phyloP scores from a whole-genome alignment of 2,113 vertebrate genomes.

The Xiphophorus maculatus region DNA sequence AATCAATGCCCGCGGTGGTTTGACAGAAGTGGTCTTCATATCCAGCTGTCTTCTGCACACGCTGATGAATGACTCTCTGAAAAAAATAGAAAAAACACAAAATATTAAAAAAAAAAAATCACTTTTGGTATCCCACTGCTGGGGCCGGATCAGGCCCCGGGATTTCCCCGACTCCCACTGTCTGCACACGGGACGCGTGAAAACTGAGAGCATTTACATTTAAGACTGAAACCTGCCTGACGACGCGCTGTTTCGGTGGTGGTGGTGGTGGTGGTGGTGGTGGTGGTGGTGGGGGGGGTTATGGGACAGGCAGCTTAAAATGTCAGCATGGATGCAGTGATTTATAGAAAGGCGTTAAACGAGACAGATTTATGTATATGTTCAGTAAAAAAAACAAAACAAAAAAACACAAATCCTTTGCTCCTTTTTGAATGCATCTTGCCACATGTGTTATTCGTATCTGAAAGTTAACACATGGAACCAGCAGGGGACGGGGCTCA shows the following conservation, averaged over 20 bases:
- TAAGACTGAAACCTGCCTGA: slow-evolving; percentile 16
- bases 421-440: slow-evolving; percentile 12
- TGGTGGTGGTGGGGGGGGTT: slow-evolving; percentile 2
- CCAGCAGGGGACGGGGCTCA: slow-evolving; percentile 54
- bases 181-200: slow-evolving; percentile 14
- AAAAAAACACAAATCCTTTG: background rate
- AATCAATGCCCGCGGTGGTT: slow-evolving; percentile 72
- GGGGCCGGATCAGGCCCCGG: slow-evolving; percentile 38
- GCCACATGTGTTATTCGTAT: slow-evolving; percentile 41
- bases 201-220: slow-evolving; percentile 37
- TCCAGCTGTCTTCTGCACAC: slow-evolving; percentile 72
- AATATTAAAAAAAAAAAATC: no score
- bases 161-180: slow-evolving; percentile 49
- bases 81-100: slow-evolving; percentile 30
- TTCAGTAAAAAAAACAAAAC: background rate
- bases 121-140: slow-evolving; percentile 55
- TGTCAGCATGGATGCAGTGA: background rate
- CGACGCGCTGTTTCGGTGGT: background rate
- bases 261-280: background rate
- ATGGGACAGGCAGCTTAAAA: background rate
- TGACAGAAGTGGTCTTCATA: slow-evolving; percentile 77
- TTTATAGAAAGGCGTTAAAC: background rate
- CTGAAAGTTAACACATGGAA: slow-evolving; percentile 53
- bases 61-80: slow-evolving; percentile 78
- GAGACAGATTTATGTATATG: background rate